A percentile compares a stretch with the other conserved stretches of the same genome.
These are phyloP conservation scores for Ascidia mentula DNA, from an alignment of 23 tunicate species.

Conservation along the genomic window DNA sequence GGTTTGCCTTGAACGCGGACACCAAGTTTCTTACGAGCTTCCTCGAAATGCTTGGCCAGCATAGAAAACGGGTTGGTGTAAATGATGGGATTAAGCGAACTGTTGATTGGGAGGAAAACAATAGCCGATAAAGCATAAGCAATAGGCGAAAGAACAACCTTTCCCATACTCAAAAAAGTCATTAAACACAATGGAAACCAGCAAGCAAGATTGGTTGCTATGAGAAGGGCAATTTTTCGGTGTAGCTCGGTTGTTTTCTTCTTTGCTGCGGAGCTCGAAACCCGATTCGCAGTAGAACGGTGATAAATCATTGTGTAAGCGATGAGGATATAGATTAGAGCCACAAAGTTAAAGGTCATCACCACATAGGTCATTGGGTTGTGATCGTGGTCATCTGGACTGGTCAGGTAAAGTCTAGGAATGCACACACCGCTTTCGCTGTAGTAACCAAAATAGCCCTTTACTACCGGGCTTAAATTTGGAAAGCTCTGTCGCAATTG, in stretches of 20 bases:
- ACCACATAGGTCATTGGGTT: slow-evolving; percentile 2
- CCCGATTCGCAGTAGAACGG: neutral
- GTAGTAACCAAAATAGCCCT: slow-evolving; percentile 42
- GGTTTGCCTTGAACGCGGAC: too few relatives aligned
- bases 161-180: slow-evolving; percentile 18
- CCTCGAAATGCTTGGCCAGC: too few relatives aligned
- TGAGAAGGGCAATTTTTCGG: neutral
- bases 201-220: neutral
- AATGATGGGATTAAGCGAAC: slow-evolving; percentile 8
- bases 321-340: neutral
- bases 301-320: neutral
- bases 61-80: slow-evolving; percentile 1
- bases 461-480: slow-evolving; percentile 13
- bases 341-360: neutral
- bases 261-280: neutral
- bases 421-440: slow-evolving; percentile 42
- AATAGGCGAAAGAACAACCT: neutral
- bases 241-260: neutral
- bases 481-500: neutral
- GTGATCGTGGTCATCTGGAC: neutral
- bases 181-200: slow-evolving; percentile 2
- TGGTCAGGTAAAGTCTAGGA: slow-evolving; percentile 26
- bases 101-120: slow-evolving; percentile 4
- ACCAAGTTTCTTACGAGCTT: too few relatives aligned
- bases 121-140: slow-evolving; percentile 19